Percentiles rank a stretch among this genome's conserved stretches.
Evolutionary conservation across 2,797 vertebrate genomes (phyloP).

Genomic region (Tympanoctomys barrerae): DNA sequence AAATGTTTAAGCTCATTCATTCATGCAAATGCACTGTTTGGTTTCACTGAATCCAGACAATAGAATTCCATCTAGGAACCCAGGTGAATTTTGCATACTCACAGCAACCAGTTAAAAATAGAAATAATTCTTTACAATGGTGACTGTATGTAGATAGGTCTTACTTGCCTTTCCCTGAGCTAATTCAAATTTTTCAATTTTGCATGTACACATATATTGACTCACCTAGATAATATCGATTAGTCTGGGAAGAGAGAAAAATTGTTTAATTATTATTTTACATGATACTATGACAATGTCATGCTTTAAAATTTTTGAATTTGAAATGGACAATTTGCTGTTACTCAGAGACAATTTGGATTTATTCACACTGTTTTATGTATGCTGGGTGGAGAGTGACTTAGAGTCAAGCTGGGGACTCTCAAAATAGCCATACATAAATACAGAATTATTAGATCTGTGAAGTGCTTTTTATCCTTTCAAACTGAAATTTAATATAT

Average conservation of each 20-base stretch:
- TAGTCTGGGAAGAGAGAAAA: not conserved
- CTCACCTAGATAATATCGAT: conserved; percentile 21
- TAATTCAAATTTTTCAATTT: not conserved
- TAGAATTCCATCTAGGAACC: not conserved
- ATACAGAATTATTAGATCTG: not conserved
- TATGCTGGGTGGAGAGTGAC: not conserved
- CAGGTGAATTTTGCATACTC: conserved; percentile 23
- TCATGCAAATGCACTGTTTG: conserved; percentile 28
- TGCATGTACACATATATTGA: not conserved
- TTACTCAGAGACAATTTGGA: conserved; percentile 16
- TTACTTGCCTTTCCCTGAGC: not conserved
- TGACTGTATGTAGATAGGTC: not conserved
- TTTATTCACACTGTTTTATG: conserved; percentile 14
- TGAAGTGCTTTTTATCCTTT: not conserved
- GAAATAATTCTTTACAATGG: conserved; percentile 40
- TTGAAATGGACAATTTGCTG: conserved; percentile 11
- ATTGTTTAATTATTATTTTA: conserved; percentile 23
- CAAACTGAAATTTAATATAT: not conserved
- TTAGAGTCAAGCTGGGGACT: not conserved
- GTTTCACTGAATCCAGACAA: conserved; percentile 30
- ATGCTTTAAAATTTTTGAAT: not conserved
- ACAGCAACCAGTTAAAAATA: conserved; percentile 40
- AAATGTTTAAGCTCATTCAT: conserved; percentile 39
- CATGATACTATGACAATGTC: not conserved
- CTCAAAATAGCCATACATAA: not conserved